These are phyloP conservation scores for Corticium candelabrum DNA, from an alignment of 37 sponge, comb jelly and placozoan species.

Conservation along the genomic window DNA sequence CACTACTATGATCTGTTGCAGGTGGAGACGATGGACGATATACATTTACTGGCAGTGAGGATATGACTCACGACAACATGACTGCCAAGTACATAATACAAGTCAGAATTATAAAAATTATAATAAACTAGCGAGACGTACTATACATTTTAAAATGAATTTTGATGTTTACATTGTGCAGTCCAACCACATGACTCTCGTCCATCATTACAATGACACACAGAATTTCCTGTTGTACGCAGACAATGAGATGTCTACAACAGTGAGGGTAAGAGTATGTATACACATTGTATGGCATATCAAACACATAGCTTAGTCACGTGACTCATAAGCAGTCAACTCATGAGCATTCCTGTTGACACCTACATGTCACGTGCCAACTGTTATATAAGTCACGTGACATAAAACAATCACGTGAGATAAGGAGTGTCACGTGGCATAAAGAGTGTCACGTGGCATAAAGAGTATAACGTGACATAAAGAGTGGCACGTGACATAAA, in stretches of 20 bases:
- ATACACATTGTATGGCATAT: too few species aligned
- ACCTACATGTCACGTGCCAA: too few species aligned
- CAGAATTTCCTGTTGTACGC: slow-evolving; percentile 40
- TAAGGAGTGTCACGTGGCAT: too few species aligned
- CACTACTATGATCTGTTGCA: neutral
- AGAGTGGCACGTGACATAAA: too few species aligned
- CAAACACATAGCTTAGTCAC: too few species aligned
- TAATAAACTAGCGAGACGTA: neutral
- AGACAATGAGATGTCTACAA: neutral
- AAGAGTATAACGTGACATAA: too few species aligned
- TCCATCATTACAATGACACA: slow-evolving; percentile 71
- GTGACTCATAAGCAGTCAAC: too few species aligned
- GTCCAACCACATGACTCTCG: slow-evolving; percentile 53
- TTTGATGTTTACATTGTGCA: slow-evolving; percentile 9
- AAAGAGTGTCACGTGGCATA: too few species aligned
- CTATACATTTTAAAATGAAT: neutral
- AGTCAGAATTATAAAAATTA: neutral
- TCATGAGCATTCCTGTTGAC: too few species aligned
- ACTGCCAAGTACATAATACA: slow-evolving; percentile 27
- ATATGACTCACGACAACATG: slow-evolving; percentile 28
- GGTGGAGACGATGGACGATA: slow-evolving; percentile 76
- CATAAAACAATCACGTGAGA: too few species aligned
- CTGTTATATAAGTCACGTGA: too few species aligned
- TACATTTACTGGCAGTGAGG: slow-evolving; percentile 29
- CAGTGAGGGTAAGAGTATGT: neutral